phyloP scores from a whole-genome alignment of 2,888 invertebrate genomes.

The Drosophila kanekoi region DNA sequence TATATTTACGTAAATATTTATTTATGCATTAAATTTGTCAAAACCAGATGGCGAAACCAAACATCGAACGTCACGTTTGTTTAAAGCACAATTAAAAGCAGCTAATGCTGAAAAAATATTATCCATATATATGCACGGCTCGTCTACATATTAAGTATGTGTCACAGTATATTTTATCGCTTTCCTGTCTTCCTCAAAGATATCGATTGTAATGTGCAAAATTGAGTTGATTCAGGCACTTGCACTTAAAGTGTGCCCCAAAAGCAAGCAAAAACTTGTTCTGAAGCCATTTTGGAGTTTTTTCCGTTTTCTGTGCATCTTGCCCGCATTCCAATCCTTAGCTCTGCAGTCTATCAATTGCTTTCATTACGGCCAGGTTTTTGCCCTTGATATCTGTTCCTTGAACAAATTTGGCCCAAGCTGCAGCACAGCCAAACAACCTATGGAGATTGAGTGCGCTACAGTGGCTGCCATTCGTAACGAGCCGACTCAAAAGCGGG shows the following conservation, averaged over 20 bases:
- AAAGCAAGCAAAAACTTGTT: not conserved
- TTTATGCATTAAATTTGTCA: conserved; percentile 51
- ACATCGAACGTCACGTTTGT: conserved; percentile 55
- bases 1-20: conserved; percentile 56
- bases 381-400: not conserved
- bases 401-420: conserved; percentile 24
- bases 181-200: not conserved
- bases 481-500: conserved; percentile 28
- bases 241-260: not conserved
- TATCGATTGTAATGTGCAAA: conserved; percentile 3
- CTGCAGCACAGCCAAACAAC: conserved; percentile 15
- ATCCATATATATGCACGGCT: not conserved
- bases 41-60: conserved; percentile 45
- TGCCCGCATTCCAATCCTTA: conserved; percentile 1
- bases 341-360: conserved; percentile 9
- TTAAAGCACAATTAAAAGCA: conserved; percentile 65
- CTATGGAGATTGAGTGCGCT: conserved; percentile 27
- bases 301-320: not conserved
- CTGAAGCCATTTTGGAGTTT: not conserved
- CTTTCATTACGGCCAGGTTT: conserved; percentile 5
- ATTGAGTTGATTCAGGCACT: conserved; percentile 16
- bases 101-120: conserved; percentile 22
- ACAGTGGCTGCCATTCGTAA: conserved; percentile 32
- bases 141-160: conserved; percentile 33
- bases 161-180: not conserved